Evolutionary conservation across 2,888 invertebrate genomes (phyloP), one percentile per base, ranked within the genome.

Genomic region (Synanthedon myopaeformis): DNA sequence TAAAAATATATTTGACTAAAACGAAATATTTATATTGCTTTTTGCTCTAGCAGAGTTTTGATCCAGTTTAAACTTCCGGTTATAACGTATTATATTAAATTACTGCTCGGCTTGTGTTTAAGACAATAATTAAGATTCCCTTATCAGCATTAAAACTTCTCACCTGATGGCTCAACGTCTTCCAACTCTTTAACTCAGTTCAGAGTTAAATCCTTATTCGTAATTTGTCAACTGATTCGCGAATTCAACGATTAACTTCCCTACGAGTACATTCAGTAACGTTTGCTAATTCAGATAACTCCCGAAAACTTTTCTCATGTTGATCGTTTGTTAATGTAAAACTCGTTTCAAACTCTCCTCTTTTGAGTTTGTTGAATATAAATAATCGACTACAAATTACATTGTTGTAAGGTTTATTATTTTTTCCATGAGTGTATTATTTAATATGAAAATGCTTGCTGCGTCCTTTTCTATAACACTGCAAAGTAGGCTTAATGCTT

Each of bases 201-300:
- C 35, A 23, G 51, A 51, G 52, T 55, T 55, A 41, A 50, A 52
- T 52, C 42, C 51, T 51, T 51, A 54, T 54, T 52, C 51, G 45
- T 51, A 55, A 57, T 54, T 54, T 52, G 53, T 41, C 55, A 56
- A 56, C 55, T 54, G 54, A 57, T 57, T 52, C 53, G 50, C 4
- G 41, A 57, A 53, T 58, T 45, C 45, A 6, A 14, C n/a, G 57
- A 60, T 61, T 60, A 65, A 63, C 59, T 62, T 63, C 61, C 62
- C 61, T 62, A 58, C n/a, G n/a, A n/a, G n/a, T n/a, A n/a, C 63
- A 62, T 62, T 59, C 54, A 54, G 60, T 58, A 62, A 68, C 64
- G 67, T 64, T 70, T 74, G 74, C 67, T 75, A 76, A 74, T 75
- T 67, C 62, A 70, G 72, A 74, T 73, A 74, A 69, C 65, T 70